Evolutionary conservation across 2,113 vertebrate species (phyloP), one percentile per base, ranked within the genome.

Genomic region (Rhabdornis inornatus): DNA sequence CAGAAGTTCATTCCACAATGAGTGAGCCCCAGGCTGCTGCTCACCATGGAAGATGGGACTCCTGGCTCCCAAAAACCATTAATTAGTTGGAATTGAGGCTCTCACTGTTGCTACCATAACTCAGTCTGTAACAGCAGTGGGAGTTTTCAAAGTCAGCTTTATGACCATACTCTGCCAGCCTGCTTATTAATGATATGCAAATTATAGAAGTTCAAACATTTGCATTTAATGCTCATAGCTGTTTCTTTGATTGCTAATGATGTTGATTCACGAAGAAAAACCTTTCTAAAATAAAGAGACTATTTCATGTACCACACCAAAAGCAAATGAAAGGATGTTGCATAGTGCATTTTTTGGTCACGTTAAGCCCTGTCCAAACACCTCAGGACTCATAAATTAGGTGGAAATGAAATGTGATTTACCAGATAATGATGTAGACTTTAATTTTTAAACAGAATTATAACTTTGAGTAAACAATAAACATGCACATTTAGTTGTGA

Each of bases 131-230:
- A 86, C 18, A 64, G 61, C 20, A 23, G 50, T 19, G 12, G 39
- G 45, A 90, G 92, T 76, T 88, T 93, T 44, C n/a, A 69, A 78
- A 87, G 68, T 78, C 84, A 88, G n/a, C 80, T 95, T 91, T 47
- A 55, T 77, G 77, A 31, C 47, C 83, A 82, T 69, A 42, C 50
- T 64, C 52, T 87, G 14, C 31, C 49, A 87, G 37, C 37, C 49
- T 81, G 42, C 37, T 83, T 87, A 57, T 82, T 94, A 90, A 89
- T 78, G 68, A 31, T 35, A 83, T 92, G 80, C 83, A 93, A 92
- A 97, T 93, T 64, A 90, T 8, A 39, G n/a, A 78, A 93, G 93
- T 95, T 96, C 92, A 97, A 92, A 90, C 85, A 88, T 94, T 95
- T 90, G 71, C 85, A 90, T 71, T 93, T 72, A 60, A 59, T 78